Conservation (phyloP, 2,888 invertebrate genomes). For the Scaptomyza tumidula region DNA sequence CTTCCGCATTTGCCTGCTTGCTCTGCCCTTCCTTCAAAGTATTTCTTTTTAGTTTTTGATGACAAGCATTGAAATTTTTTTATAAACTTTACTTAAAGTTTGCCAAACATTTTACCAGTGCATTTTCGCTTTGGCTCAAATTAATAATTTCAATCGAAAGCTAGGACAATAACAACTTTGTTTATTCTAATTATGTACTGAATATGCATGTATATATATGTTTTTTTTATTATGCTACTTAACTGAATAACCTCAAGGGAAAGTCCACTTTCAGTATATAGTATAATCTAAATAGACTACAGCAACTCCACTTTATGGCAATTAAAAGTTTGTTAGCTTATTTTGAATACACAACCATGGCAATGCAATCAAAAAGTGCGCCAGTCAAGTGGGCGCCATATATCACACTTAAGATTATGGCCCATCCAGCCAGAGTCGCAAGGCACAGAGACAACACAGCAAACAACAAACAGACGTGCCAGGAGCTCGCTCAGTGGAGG, state of each 20-base stretch:
- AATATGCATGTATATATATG: background rate
- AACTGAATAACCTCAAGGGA: background rate
- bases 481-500: conserved; percentile 8
- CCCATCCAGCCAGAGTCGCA: conserved; percentile 11
- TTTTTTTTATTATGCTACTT: background rate
- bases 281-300: conserved; percentile 1
- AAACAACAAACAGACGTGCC: conserved; percentile 15
- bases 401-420: conserved; percentile 56
- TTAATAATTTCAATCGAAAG: background rate
- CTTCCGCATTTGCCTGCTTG: background rate
- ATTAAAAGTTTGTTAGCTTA: conserved; percentile 44
- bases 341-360: conserved; percentile 41
- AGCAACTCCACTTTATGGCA: conserved; percentile 21
- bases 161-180: background rate
- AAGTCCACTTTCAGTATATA: background rate
- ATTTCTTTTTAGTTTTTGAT: too few species aligned
- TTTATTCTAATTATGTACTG: background rate
- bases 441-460: conserved; percentile 11
- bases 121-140: too few species aligned
- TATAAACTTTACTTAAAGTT: too few species aligned
- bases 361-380: conserved; percentile 47
- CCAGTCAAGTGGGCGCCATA: conserved; percentile 44
- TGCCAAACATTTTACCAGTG: too few species aligned
- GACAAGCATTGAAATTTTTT: too few species aligned
- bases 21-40: background rate